A percentile compares a stretch with the other conserved stretches of the same genome.
Evolutionary conservation across 1,140 invertebrate species (phyloP).

Genomic region (Leptopilina boulardi): DNA sequence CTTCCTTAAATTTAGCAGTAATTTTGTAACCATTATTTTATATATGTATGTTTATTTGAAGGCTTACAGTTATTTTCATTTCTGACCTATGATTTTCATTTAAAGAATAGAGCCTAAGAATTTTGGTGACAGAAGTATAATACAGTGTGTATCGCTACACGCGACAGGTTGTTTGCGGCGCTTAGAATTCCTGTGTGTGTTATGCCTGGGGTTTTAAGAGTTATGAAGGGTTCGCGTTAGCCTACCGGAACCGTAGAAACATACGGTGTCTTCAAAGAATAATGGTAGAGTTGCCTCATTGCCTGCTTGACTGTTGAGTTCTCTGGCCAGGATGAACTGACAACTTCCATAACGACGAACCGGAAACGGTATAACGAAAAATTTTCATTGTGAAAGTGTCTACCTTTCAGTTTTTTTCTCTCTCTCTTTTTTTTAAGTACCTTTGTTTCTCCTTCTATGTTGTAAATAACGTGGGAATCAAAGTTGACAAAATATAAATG

Average conservation of each 20-base stretch:
- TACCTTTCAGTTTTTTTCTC: slow-evolving; percentile 39
- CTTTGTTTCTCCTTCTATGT: slow-evolving; percentile 61
- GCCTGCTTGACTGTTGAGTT: slow-evolving; percentile 48
- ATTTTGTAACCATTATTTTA: not conserved
- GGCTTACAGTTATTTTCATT: slow-evolving; percentile 37
- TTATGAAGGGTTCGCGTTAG: slow-evolving; percentile 53
- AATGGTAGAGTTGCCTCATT: slow-evolving; percentile 67
- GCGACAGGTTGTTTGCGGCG: slow-evolving; percentile 71
- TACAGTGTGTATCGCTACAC: no score
- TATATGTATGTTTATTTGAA: slow-evolving; percentile 23
- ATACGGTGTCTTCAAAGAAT: slow-evolving; percentile 69
- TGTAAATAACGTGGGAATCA: not conserved
- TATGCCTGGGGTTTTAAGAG: slow-evolving; percentile 57
- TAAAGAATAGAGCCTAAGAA: slow-evolving; percentile 48
- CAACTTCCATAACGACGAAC: slow-evolving; percentile 64
- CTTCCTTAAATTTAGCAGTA: no score
- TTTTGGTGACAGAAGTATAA: not conserved
- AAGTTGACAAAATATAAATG: not conserved
- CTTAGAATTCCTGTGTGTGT: slow-evolving; percentile 67
- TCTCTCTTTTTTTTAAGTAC: no score
- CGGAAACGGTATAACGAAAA: slow-evolving; percentile 68
- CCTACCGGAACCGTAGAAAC: slow-evolving; percentile 64
- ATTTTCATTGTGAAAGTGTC: slow-evolving; percentile 63
- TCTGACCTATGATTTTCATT: slow-evolving; percentile 44
- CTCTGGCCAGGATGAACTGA: slow-evolving; percentile 59